Base-by-base conservation (phyloP, 2,888 invertebrate genomes). In the Rotaria magnacalcarata region DNA sequence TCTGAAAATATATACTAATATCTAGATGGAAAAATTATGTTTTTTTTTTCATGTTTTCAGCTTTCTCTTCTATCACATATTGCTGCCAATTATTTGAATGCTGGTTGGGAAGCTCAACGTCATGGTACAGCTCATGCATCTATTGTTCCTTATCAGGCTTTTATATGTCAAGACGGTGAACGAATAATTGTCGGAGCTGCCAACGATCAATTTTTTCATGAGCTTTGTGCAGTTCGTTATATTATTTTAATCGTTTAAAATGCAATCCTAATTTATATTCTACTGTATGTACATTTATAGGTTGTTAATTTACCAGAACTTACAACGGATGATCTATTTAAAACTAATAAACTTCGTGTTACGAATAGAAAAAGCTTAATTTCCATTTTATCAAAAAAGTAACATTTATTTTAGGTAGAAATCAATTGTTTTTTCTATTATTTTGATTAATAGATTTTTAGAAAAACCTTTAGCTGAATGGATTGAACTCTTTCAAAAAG, bases 101-200 rank as follows among this genome's bases (percentile, higher is more conserved):
- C 94, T 84, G 94, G 94, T 0, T 92, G 93, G 47, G 95, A 95
- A 89, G 94, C 94, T 0, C 92, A 93, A 87, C 93, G 95, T 85
- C 94, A 94, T 94, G 97, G 97, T n/a, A 96, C 96, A 0, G 95
- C 95, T 0, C 97, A 98, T 90, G 95, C 94, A 87, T 96, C 95
- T 90, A 94, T 98, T 87, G 97, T 97, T 0, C 97, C 97, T 0
- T 97, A 98, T 90, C 94, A 97, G 92, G 97, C 97, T 89, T 92
- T 93, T 89, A 95, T 96, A 0, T 93, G 93, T 89, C 94, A 96
- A 90, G 95, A 95, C 0, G 89, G 89, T 24, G 87, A 88, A 19
- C 94, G 94, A 89, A 93, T 96, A 86, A 95, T 97, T 0, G 92
- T 97, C 7, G 96, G 96, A 0, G 93, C 95, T 4, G 96, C 96